These are phyloP conservation scores for Myathropa florea DNA, from an alignment of 2,888 invertebrate species.

Conservation along the genomic window DNA sequence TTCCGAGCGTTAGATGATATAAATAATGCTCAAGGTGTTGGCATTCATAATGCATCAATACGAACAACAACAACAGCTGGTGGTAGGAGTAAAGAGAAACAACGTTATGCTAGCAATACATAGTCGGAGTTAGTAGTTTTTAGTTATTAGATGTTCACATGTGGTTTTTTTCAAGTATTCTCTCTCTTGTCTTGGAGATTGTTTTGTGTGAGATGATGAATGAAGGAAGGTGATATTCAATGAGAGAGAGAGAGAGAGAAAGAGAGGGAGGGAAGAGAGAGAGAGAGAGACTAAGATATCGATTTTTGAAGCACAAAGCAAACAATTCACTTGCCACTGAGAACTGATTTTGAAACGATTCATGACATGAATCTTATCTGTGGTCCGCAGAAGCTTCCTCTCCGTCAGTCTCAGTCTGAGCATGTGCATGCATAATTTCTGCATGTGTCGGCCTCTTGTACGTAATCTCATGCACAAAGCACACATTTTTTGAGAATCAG, in stretches of 20 bases:
- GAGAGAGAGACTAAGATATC: background rate
- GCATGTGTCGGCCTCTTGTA: conserved; percentile 13
- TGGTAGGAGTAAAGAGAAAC: conserved; percentile 69
- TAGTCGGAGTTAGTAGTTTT: conserved; percentile 70
- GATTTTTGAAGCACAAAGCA: no score
- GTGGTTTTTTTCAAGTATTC: background rate
- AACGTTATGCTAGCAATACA: conserved; percentile 73
- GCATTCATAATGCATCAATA: conserved; percentile 74
- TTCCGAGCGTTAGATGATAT: conserved; percentile 87
- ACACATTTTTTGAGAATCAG: background rate
- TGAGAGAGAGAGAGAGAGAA: background rate
- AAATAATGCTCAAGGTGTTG: conserved; percentile 74
- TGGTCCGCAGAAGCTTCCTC: no score
- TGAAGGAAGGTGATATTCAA: background rate
- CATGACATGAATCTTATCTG: no score
- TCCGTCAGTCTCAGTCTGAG: no score
- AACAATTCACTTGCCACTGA: no score
- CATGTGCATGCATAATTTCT: no score
- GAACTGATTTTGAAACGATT: background rate
- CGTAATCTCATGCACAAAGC: background rate
- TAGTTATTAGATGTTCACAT: conserved; percentile 59
- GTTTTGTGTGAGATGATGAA: background rate
- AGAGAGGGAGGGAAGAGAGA: no score
- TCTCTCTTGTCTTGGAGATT: background rate
- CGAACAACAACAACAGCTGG: conserved; percentile 69